These are phyloP conservation scores for Sinocyclocheilus grahami DNA, from an alignment of 2,113 vertebrate species.

Conservation along the genomic window DNA sequence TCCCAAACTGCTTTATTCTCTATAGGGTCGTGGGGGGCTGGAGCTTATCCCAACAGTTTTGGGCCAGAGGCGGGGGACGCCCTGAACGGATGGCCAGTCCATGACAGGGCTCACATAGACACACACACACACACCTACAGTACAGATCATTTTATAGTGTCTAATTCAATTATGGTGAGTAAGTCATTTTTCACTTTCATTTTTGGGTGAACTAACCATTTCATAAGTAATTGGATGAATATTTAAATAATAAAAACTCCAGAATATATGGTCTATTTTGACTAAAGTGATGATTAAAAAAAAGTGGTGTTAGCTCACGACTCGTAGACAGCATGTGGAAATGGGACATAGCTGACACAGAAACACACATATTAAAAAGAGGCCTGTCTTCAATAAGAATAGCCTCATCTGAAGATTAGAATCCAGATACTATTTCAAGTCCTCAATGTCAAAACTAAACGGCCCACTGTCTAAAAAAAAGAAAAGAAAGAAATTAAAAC, in stretches of 20 bases:
- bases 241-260: neutral
- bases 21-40: too few species aligned
- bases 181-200: too few species aligned
- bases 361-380: neutral
- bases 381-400: neutral
- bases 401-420: neutral
- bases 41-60: too few species aligned
- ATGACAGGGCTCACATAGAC: too few species aligned
- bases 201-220: neutral
- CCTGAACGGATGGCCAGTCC: too few species aligned
- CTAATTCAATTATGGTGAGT: too few species aligned
- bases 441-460: neutral
- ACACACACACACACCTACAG: too few species aligned
- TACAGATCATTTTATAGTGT: too few species aligned
- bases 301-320: neutral
- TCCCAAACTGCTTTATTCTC: too few species aligned
- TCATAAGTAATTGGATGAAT: neutral
- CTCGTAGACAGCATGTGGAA: neutral
- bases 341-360: slow-evolving; percentile 2
- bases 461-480: neutral
- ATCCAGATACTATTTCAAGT: slow-evolving; percentile 2
- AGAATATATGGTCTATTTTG: neutral
- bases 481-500: neutral
- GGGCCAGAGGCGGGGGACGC: too few species aligned
- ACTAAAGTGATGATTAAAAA: neutral